Percentiles rank a stretch among this genome's conserved stretches.
Conservation (phyloP, 2,797 vertebrate species). For the Amphiprion clarkii region DNA sequence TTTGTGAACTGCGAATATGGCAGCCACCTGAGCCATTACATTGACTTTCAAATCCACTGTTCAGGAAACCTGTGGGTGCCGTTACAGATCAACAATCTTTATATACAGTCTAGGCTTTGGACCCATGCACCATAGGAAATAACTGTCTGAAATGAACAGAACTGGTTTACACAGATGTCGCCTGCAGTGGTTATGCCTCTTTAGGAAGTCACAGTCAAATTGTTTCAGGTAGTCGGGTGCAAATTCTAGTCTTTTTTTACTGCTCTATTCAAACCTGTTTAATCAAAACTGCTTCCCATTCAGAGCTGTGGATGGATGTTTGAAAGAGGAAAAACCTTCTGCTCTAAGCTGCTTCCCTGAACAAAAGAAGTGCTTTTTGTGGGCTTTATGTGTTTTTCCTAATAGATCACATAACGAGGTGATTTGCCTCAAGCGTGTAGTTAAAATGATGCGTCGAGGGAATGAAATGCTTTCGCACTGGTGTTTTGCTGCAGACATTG, state of each 20-base stretch:
- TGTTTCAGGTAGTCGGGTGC: conserved; percentile 5
- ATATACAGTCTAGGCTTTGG: too few relatives aligned
- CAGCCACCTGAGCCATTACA: too few relatives aligned
- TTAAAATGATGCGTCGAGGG: conserved; percentile 26
- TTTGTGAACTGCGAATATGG: too few relatives aligned
- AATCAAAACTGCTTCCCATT: conserved; percentile 17
- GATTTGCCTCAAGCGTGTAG: conserved; percentile 48
- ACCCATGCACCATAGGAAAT: too few relatives aligned
- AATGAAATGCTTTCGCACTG: conserved; percentile 26
- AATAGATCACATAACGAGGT: conserved; percentile 42
- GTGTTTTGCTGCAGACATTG: conserved; percentile 21
- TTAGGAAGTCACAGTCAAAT: conserved; percentile 5
- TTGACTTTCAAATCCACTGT: too few relatives aligned
- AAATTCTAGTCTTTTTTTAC: conserved; percentile 10
- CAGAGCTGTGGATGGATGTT: conserved; percentile 22
- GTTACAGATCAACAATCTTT: too few relatives aligned
- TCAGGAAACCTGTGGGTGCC: too few relatives aligned
- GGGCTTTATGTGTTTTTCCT: conserved; percentile 29
- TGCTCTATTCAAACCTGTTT: conserved; percentile 31
- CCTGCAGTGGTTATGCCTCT: conserved; percentile 10
- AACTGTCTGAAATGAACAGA: neutral
- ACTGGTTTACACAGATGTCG: neutral
- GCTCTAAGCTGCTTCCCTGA: conserved; percentile 23
- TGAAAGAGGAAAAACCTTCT: conserved; percentile 34
- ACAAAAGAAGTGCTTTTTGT: conserved; percentile 24